phyloP scores from a whole-genome alignment of 2,797 vertebrate species.

The Aldrovandia affinis region DNA sequence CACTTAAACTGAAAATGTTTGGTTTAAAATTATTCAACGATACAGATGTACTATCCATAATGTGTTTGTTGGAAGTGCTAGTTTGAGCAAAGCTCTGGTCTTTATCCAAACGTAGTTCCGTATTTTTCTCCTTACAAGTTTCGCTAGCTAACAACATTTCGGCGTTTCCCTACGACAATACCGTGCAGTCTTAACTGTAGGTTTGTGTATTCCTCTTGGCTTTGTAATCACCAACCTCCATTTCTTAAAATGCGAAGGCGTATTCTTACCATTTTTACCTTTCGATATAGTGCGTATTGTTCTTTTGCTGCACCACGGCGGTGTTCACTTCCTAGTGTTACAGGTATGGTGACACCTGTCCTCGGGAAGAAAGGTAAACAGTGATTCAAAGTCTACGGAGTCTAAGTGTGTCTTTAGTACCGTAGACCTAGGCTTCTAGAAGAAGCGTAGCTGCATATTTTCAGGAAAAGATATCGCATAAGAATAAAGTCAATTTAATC shows the following conservation, averaged over 20 bases:
- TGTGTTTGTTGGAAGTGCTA: not conserved
- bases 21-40: not conserved
- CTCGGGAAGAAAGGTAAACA: not conserved
- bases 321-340: slow-evolving; percentile 14
- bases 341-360: slow-evolving; percentile 13
- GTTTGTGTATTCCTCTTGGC: not conserved
- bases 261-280: not conserved
- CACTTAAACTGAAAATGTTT: not conserved
- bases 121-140: slow-evolving; percentile 5
- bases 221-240: not conserved
- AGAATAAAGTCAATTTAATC: not conserved
- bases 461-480: not conserved
- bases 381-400: not conserved
- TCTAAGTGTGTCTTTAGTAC: not conserved
- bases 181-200: not conserved
- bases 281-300: not conserved
- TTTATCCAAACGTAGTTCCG: not conserved
- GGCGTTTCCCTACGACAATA: not conserved
- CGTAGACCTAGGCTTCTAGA: not conserved
- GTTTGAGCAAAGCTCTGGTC: not conserved
- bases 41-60: not conserved
- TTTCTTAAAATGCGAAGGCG: not conserved
- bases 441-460: not conserved
- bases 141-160: not conserved
- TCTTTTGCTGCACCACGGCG: not conserved